Evolutionary conservation across 2,888 invertebrate species (phyloP).

Genomic region (Caenorhabditis drosophilae): DNA sequence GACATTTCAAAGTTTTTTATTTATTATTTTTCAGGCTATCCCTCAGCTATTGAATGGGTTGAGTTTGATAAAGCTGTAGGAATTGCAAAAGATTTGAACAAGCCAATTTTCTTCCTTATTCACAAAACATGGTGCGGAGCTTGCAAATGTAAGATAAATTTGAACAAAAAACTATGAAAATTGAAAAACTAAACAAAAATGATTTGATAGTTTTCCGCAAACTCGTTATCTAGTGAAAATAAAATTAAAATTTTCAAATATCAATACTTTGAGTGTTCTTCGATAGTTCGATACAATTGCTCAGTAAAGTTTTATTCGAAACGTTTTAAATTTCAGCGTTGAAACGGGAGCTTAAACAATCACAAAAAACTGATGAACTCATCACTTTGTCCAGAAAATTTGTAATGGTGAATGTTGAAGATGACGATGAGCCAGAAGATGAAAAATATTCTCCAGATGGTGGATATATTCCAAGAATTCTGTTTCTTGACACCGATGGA

Average conservation of each 20-base stretch:
- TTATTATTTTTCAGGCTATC: conserved; percentile 52
- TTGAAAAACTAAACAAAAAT: too few species aligned
- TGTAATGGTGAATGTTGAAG: conserved; percentile 71
- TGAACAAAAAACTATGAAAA: neutral
- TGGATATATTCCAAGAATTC: conserved; percentile 71
- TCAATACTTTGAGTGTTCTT: too few species aligned
- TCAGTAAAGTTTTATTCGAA: too few species aligned
- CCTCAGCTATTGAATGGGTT: conserved; percentile 66
- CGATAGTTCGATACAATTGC: too few species aligned
- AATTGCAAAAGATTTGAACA: conserved; percentile 65
- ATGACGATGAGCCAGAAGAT: conserved; percentile 71
- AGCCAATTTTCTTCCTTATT: conserved; percentile 71
- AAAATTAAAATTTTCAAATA: too few species aligned
- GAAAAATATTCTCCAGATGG: conserved; percentile 71
- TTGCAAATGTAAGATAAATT: conserved; percentile 68
- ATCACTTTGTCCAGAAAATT: conserved; percentile 68
- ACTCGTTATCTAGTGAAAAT: too few species aligned
- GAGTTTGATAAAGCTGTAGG: conserved; percentile 59
- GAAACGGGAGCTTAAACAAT: conserved; percentile 55
- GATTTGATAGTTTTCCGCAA: too few species aligned
- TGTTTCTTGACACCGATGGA: conserved; percentile 70
- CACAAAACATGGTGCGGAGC: conserved; percentile 73
- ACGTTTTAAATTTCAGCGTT: conserved; percentile 35
- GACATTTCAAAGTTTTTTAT: too few species aligned
- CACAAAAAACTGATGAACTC: conserved; percentile 68